Evolutionary conservation across 2,797 vertebrate genomes (phyloP).

Genomic region (Smutsia gigantea): DNA sequence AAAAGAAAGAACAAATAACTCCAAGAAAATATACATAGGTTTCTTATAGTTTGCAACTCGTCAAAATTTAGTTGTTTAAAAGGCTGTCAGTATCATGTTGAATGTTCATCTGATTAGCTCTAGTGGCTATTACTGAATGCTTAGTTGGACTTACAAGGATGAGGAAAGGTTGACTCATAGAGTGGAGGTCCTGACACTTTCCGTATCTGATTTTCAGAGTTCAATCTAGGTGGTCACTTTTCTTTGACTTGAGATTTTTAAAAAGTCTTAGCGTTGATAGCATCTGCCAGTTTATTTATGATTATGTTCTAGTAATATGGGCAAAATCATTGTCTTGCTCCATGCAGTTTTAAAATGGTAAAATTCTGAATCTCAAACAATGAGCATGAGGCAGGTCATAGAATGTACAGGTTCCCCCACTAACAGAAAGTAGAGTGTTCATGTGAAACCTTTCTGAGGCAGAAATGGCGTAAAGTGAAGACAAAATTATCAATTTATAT

Average conservation of each 20-base stretch:
- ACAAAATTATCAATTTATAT: background rate
- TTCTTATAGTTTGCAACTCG: background rate
- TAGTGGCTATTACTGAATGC: background rate
- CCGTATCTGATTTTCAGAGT: background rate
- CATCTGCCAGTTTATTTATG: conserved; percentile 3
- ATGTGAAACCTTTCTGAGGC: background rate
- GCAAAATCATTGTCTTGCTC: background rate
- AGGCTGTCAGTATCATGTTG: background rate
- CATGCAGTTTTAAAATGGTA: background rate
- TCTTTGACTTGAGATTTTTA: background rate
- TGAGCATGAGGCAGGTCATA: background rate
- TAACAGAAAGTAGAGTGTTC: background rate
- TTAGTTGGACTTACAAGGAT: background rate
- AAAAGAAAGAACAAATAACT: background rate
- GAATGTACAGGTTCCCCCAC: background rate
- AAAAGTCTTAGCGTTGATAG: background rate
- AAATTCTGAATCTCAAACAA: conserved; percentile 11
- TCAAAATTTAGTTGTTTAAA: conserved; percentile 3
- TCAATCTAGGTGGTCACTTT: background rate
- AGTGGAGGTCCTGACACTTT: background rate
- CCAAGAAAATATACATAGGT: background rate
- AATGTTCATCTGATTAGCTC: background rate
- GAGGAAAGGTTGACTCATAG: background rate
- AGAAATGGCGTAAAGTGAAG: background rate
- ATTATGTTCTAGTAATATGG: background rate